These are phyloP conservation scores for Oceanodroma tethys DNA, from an alignment of 2,113 vertebrate genomes.

Conservation along the genomic window DNA sequence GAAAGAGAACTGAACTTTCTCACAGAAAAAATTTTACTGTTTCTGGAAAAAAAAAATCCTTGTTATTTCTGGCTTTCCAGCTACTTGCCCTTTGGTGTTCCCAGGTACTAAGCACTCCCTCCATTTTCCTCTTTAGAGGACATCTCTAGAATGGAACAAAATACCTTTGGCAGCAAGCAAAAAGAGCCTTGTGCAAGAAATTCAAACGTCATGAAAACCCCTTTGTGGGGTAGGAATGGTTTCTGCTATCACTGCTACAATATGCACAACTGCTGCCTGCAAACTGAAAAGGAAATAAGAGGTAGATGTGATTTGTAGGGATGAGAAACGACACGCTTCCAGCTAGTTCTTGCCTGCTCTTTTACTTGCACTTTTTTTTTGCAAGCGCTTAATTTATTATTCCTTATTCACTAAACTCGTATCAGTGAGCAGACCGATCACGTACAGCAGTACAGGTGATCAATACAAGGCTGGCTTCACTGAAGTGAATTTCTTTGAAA, in stretches of 20 bases:
- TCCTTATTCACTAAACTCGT: neutral
- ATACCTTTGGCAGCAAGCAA: neutral
- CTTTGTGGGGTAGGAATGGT: rapidly evolving
- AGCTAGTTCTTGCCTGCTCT: neutral
- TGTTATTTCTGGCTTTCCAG: neutral
- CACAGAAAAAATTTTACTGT: neutral
- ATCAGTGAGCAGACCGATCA: neutral
- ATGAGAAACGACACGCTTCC: neutral
- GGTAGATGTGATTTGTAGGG: neutral
- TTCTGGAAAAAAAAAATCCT: neutral
- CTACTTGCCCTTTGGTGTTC: neutral
- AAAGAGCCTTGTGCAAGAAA: neutral
- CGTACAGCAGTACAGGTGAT: neutral
- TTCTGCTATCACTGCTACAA: neutral
- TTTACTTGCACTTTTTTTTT: neutral
- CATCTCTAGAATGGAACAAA: neutral
- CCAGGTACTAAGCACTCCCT: neutral
- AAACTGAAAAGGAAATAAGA: neutral
- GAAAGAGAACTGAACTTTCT: neutral
- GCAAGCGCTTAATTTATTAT: neutral
- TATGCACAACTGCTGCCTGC: neutral
- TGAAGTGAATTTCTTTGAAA: neutral
- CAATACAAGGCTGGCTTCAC: neutral
- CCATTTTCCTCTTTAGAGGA: neutral
- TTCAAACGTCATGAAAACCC: neutral